Percentiles rank a stretch among this genome's conserved stretches.
Evolutionary conservation across 1,140 invertebrate genomes (phyloP).

Genomic region (Sarcophaga peregrina): DNA sequence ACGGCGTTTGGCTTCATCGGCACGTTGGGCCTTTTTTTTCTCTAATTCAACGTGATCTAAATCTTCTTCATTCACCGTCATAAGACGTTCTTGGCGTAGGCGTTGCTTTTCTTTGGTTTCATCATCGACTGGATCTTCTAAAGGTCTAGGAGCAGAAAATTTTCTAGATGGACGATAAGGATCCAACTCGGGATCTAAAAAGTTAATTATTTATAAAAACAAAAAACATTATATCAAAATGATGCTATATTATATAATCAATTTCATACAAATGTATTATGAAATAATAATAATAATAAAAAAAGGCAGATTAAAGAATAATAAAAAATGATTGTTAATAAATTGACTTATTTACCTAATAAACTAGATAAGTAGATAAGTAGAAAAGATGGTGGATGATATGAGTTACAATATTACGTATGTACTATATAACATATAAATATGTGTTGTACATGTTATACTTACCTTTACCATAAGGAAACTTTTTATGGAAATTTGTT

Average conservation of each 20-base stretch:
- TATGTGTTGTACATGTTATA: no score
- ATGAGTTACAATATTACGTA: no score
- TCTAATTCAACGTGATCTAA: conserved; percentile 69
- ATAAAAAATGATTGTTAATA: no score
- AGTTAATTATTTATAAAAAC: conserved; percentile 41
- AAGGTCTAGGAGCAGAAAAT: conserved; percentile 71
- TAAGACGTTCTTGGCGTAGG: conserved; percentile 67
- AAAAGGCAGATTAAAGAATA: neutral
- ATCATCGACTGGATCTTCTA: conserved; percentile 70
- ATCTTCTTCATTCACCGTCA: conserved; percentile 65
- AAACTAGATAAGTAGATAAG: no score
- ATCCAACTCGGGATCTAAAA: conserved; percentile 69
- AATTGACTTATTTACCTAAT: no score
- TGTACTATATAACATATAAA: no score
- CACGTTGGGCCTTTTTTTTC: conserved; percentile 71
- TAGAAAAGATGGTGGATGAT: no score
- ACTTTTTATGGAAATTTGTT: neutral
- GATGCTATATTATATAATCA: neutral
- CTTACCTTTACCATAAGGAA: no score
- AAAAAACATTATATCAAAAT: neutral
- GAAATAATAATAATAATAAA: neutral
- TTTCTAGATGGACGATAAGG: conserved; percentile 73
- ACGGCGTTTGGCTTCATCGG: conserved; percentile 72
- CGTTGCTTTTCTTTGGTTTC: conserved; percentile 69
- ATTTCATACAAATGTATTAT: neutral